phyloP scores from a whole-genome alignment of 2,888 invertebrate genomes.

The Physocephala rufipes region DNA sequence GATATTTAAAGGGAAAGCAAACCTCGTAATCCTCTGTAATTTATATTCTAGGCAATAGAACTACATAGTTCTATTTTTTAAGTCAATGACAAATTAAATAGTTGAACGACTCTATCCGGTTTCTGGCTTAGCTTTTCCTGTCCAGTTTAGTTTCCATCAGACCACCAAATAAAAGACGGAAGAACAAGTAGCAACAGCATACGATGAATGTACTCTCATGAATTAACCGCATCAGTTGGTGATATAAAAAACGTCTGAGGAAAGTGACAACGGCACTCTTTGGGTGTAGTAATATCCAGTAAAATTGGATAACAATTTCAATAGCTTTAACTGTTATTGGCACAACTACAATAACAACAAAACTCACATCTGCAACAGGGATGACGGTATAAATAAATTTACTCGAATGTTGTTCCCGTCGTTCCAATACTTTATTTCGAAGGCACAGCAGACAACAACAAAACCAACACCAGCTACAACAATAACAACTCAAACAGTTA shows the following conservation, averaged over 20 bases:
- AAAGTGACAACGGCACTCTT: slow-evolving; percentile 22
- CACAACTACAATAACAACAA: slow-evolving; percentile 7
- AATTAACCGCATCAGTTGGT: slow-evolving; percentile 27
- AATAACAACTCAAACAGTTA: slow-evolving; percentile 1
- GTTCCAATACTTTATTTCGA: slow-evolving; percentile 29
- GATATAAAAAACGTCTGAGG: slow-evolving; percentile 11
- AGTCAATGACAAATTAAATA: no score
- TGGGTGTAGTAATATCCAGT: neutral
- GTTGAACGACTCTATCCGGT: no score
- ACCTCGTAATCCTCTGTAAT: no score
- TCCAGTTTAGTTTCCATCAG: no score
- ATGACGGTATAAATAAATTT: slow-evolving; percentile 34
- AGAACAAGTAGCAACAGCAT: neutral
- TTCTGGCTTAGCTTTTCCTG: no score
- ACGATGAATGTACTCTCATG: neutral
- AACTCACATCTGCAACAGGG: slow-evolving; percentile 9
- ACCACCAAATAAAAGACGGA: no score
- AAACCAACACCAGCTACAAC: neutral
- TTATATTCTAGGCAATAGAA: no score
- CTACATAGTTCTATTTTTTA: no score
- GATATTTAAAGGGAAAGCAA: neutral
- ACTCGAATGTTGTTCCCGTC: slow-evolving; percentile 23
- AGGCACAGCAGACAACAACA: slow-evolving; percentile 5
- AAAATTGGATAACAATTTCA: neutral
- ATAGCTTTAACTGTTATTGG: neutral